A percentile compares a stretch with the other conserved stretches of the same genome.
Evolutionary conservation across 2,888 invertebrate genomes (phyloP).

Genomic region (Tubulanus polymorphus): DNA sequence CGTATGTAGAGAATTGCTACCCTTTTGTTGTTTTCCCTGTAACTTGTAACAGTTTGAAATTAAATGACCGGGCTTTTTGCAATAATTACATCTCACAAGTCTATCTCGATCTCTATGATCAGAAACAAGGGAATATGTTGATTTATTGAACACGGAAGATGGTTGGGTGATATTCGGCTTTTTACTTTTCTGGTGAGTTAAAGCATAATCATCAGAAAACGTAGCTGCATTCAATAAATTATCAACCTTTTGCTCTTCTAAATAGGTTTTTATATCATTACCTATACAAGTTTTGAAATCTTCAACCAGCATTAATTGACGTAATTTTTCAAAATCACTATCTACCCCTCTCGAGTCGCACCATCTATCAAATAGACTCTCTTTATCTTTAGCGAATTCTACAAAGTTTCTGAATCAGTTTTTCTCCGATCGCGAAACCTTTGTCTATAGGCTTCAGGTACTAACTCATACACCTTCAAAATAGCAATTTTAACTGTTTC

Average conservation of each 20-base stretch:
- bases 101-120: no score
- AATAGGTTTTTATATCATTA: slow-evolving; percentile 6
- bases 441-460: background rate
- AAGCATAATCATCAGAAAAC: slow-evolving; percentile 11
- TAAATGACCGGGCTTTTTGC: slow-evolving; percentile 12
- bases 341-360: background rate
- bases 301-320: background rate
- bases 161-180: no score
- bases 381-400: slow-evolving; percentile 18
- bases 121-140: no score
- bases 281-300: slow-evolving; percentile 11
- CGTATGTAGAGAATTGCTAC: background rate
- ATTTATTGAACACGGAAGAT: no score
- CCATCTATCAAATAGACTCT: slow-evolving; percentile 3
- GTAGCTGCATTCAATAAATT: slow-evolving; percentile 6
- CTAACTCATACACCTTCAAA: background rate
- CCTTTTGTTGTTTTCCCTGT: slow-evolving; percentile 8
- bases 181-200: slow-evolving; percentile 13
- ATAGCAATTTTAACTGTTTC: background rate
- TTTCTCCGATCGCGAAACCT: slow-evolving; percentile 1
- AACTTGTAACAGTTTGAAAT: slow-evolving; percentile 15
- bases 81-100: no score
- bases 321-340: background rate
- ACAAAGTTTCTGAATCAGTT: slow-evolving; percentile 14
- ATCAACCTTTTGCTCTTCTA: slow-evolving; percentile 11